phyloP scores from a whole-genome alignment of 2,113 vertebrate species.

The Paradoxurus hermaphroditus region DNA sequence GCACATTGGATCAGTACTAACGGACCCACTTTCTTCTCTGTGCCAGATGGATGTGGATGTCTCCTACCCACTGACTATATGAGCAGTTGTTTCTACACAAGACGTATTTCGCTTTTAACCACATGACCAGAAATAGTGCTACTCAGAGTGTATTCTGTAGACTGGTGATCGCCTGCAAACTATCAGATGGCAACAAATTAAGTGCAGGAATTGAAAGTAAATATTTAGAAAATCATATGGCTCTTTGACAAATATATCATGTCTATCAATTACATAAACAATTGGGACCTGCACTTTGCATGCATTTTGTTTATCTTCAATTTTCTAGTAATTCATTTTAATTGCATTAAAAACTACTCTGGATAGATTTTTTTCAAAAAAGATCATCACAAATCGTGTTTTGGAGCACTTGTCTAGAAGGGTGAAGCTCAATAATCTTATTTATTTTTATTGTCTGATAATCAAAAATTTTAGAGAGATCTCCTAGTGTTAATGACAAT shows the following conservation, averaged over 20 bases:
- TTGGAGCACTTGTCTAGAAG: background rate
- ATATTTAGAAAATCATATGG: background rate
- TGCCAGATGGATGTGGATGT: background rate
- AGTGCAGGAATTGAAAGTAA: background rate
- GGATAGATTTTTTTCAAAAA: background rate
- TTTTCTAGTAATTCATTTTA: background rate
- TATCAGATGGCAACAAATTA: background rate
- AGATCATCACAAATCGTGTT: background rate
- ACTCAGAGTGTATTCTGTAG: background rate
- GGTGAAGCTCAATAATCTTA: background rate
- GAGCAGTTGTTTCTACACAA: background rate
- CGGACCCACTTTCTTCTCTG: rapidly evolving
- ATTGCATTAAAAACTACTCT: background rate
- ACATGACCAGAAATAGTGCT: background rate
- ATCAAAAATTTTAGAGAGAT: background rate
- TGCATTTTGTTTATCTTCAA: background rate
- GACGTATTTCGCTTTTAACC: background rate
- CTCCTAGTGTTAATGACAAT: background rate
- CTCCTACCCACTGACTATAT: background rate
- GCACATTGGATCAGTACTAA: background rate
- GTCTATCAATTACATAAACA: background rate
- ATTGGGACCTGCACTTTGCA: background rate
- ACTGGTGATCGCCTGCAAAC: background rate
- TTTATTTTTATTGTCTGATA: background rate
- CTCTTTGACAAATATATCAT: background rate